Base-by-base conservation (phyloP, 2,113 vertebrate species). In the Hystrix cristata region DNA sequence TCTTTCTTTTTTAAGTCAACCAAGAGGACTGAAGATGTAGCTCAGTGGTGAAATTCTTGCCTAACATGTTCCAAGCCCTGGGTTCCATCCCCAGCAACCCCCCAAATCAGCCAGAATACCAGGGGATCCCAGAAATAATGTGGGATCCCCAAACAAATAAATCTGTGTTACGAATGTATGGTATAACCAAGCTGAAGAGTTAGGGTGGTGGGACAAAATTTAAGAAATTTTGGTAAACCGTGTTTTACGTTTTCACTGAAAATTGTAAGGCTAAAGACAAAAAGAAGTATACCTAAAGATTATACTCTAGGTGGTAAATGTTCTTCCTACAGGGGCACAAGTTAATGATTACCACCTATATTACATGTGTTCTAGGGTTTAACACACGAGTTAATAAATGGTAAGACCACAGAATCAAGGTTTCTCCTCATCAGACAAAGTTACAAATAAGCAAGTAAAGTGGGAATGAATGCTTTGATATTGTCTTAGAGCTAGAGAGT, bases 371-470 rank as follows among this genome's bases (percentile, higher is more conserved):
- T 18, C 7, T 59, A 69, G 60, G 51, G 25, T 62, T 78, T 34
- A 79, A 72, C 9, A 87, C 64, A 59, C 87, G 72, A 19, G 11
- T 84, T 84, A 90, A 57, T 51, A 83, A 69, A 79, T 12, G 29
- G 23, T 29, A 94, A 38, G 55, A 62, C 53, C 15, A 3, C 2
- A 13, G 57, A 71, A 78, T 62, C 18, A 31, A 74, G 46, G 15
- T 60, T 93, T 80, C n/a, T 84, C 55, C 34, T 8, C 23, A 14
- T 48, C n/a, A 60, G 51, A 76, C 27, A 53, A 87, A 88, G 21
- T 94, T 57, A 84, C n/a, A 62, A 88, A 67, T 29, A 84, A 74
- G 90, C 57, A 43, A 84, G 23, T 5, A 27, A 91, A 57, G 64
- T 34, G 87, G 23, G 27, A 65, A 53, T 18, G 27, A 87, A 53